Conservation (phyloP, 1,140 invertebrate genomes). For the Sminthurides bifidus region DNA sequence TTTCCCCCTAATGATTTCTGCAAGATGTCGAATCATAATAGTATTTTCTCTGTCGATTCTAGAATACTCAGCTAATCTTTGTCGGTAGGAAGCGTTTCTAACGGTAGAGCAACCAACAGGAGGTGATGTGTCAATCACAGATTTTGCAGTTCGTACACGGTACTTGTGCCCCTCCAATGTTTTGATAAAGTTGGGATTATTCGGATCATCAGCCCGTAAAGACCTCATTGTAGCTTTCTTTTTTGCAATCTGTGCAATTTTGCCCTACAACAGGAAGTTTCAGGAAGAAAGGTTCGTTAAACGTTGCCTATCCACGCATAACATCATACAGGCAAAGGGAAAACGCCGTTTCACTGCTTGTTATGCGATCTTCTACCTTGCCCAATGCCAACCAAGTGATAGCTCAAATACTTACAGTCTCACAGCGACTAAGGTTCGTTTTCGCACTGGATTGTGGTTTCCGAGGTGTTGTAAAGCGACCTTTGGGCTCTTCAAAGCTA, state of each 20-base stretch:
- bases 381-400: too few species aligned
- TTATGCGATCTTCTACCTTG: too few species aligned
- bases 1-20: constrained; percentile 20
- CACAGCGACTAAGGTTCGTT: too few species aligned
- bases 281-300: too few species aligned
- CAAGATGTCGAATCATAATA: constrained; percentile 20
- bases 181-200: neutral
- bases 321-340: too few species aligned
- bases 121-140: constrained; percentile 14
- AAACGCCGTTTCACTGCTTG: too few species aligned
- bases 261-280: too few species aligned
- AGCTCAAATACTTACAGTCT: too few species aligned
- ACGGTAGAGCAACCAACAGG: constrained; percentile 9
- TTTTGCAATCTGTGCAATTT: neutral
- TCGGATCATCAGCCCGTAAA: constrained; percentile 7
- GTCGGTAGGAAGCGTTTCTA: constrained; percentile 7
- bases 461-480: too few species aligned
- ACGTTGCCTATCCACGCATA: too few species aligned
- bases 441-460: too few species aligned
- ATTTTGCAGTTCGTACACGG: constrained; percentile 14
- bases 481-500: too few species aligned
- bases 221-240: neutral
- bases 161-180: constrained; percentile 13
- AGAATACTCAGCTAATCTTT: constrained; percentile 11
- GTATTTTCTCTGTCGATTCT: constrained; percentile 29